Evolutionary conservation across 2,113 vertebrate genomes (phyloP), one percentile per base, ranked within the genome.

Genomic region (Cyprinodon tularosa): DNA sequence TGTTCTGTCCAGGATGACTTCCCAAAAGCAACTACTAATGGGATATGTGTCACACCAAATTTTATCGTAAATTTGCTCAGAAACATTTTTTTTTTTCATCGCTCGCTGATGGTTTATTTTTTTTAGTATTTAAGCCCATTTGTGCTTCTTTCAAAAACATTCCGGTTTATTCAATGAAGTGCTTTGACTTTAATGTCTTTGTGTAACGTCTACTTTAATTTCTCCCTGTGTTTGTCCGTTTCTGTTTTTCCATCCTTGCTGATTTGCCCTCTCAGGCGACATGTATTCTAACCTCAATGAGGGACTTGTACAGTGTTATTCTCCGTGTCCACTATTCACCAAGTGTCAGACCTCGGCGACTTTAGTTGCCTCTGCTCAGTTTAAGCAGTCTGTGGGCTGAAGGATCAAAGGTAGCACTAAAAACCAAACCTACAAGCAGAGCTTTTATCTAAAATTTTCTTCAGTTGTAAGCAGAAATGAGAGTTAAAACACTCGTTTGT

Each of bases 201-300:
- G 39, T 63, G 82, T 15, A 67, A 68, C 37, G 20, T 63, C 73
- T 70, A 5, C n/a, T 81, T 74, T 74, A 11, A 39, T 70, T 64
- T 67, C 1, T 62, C 10, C 66, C 14, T 48, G 8, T 62, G 2
- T 47, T 65, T 13, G 39, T 44, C 4, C 72, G 64, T 72, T 59
- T n/a, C 17, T n/a, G 50, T 57, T 57, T 57, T 57, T 7, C 29
- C 0, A 2, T 72, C 11, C 44, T 60, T 73, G 71, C 65, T 77
- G 44, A 83, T 80, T 84, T 90, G 83, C 76, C 85, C 74, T 86
- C 77, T 61, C 80, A 77, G 86, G 87, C 73, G 76, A 83, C 69
- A 40, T 86, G 83, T 84, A 85, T 84, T 89, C 68, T 91, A 85
- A 88, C 91, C 91, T 92, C 91, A 87, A 69, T 90, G 90, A 92